Conservation (phyloP, 2,113 vertebrate genomes). For the Varanus salvator region DNA sequence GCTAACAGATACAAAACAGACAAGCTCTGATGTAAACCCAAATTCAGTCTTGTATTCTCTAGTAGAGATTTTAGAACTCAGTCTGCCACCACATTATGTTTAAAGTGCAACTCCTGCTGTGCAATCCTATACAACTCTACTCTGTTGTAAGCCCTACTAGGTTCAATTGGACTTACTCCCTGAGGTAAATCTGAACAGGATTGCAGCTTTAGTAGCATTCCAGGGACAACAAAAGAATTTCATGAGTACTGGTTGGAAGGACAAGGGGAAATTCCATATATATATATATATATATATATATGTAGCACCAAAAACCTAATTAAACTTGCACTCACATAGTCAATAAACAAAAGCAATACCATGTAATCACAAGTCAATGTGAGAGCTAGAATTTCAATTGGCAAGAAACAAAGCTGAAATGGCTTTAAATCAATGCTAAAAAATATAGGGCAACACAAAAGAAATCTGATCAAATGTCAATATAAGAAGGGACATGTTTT, state of each 20-base stretch:
- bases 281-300: constrained; percentile 3
- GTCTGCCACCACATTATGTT: neutral
- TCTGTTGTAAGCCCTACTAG: neutral
- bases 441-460: neutral
- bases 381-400: constrained; percentile 13
- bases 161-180: neutral
- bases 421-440: neutral
- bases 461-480: neutral
- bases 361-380: neutral
- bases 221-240: neutral
- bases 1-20: too few species aligned
- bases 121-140: neutral
- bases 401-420: neutral
- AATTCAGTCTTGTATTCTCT: too few species aligned
- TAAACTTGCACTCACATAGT: neutral
- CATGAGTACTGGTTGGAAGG: neutral
- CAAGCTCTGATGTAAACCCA: too few species aligned
- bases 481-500: constrained; percentile 1
- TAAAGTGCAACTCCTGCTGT: neutral
- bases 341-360: constrained; percentile 22
- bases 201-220: neutral
- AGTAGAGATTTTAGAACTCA: neutral
- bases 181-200: neutral
- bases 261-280: neutral
- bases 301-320: neutral